Conservation (phyloP, 2,113 vertebrate genomes). For the Rhinolophus ferrumequinum region DNA sequence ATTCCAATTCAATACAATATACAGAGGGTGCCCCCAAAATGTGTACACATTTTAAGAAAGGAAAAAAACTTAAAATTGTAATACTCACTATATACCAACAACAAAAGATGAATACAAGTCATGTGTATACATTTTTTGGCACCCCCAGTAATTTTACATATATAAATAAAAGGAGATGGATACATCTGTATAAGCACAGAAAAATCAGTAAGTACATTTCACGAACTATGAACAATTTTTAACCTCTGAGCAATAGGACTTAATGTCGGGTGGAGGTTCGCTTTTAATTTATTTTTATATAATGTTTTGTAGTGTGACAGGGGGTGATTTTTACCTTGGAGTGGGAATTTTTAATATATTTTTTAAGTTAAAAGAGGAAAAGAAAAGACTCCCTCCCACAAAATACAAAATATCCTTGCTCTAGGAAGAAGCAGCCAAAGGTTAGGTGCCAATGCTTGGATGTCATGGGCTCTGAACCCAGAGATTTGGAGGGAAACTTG, state of each 20-base stretch:
- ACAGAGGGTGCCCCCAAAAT: no score
- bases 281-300: conserved; percentile 52
- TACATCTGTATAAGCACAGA: background rate
- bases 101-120: no score
- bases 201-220: background rate
- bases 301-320: background rate
- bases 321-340: conserved; percentile 8
- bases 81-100: no score
- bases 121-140: no score
- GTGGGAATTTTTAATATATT: background rate
- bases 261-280: background rate
- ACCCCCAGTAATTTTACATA: background rate
- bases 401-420: background rate
- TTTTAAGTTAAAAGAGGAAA: conserved; percentile 28
- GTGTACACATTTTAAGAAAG: no score
- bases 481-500: background rate
- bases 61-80: no score
- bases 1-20: conserved; percentile 26
- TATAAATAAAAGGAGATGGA: background rate
- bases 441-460: background rate
- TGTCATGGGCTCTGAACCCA: background rate
- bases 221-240: background rate
- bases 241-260: background rate
- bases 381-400: background rate
- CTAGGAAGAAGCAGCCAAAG: background rate